Evolutionary conservation across 2,113 vertebrate species (phyloP), one percentile per base, ranked within the genome.

Genomic region (Aythya baeri): DNA sequence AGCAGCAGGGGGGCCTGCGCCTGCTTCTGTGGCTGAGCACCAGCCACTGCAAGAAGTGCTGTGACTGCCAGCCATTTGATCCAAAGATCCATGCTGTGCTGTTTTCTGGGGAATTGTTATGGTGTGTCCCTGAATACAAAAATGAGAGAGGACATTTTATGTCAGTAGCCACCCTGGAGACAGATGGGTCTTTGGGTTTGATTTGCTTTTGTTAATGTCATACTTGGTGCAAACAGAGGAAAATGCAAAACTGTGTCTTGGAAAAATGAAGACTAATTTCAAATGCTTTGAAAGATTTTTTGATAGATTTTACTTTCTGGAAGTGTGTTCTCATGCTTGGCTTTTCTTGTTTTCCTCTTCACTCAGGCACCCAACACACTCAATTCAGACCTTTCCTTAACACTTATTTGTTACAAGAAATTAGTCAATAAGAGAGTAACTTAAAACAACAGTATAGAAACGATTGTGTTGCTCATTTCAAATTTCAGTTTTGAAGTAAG

Each of bases 1-100:
- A 97, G 97, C 41, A 98, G 95, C 84, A 99, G 71, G 50, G 98
- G 98, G 3, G 91, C 96, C 54, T 49, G 97, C n/a, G 98, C 92
- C 1, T 98, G 98, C 85, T 98, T 99, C 1, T 65, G 78, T 77
- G 93, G 90, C 13, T 91, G 91, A 0, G 93, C 97, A 43, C 59
- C 38, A 36, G 68, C 93, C 91, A 31, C 9, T 65, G 82, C 18
- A 9, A 97, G 70, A 93, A 97, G 18, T 0, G 25, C 43, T 17
- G 16, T 3, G 70, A 73, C 44, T 67, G 93, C 92, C 88, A 94
- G 38, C 78, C 61, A 20, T 50, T 49, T 86, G 66, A 96, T 94
- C 87, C 71, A 17, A n/a, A 55, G 34, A 38, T 50, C 93, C 98
- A 99, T 98, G 91, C 61, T 55, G 36, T 11, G 15, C 8, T 31